Evolutionary conservation across 2,888 invertebrate genomes (phyloP).

Genomic region (Lasioglossum morio): DNA sequence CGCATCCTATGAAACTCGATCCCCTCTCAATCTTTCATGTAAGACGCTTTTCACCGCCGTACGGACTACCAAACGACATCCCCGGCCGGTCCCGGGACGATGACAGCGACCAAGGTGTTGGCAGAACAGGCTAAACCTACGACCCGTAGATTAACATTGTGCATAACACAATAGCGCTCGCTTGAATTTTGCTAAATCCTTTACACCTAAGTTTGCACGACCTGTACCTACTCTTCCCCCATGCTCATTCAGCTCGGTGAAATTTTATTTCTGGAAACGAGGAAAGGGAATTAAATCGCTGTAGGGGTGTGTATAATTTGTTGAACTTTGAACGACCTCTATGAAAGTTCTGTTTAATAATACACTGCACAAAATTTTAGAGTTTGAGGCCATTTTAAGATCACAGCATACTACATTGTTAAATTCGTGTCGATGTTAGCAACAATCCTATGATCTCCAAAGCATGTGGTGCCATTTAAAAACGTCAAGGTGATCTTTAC

Average conservation of each 20-base stretch:
- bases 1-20: slow-evolving; percentile 28
- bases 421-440: too few species aligned
- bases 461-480: too few species aligned
- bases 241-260: not conserved
- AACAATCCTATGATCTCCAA: too few species aligned
- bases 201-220: not conserved
- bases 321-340: too few species aligned
- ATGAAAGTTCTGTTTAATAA: too few species aligned
- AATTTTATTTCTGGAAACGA: too few species aligned
- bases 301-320: too few species aligned
- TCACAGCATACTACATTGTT: too few species aligned
- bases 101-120: not conserved
- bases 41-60: not conserved
- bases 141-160: not conserved
- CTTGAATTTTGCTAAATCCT: not conserved
- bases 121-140: not conserved
- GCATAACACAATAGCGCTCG: not conserved
- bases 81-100: not conserved
- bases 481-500: too few species aligned
- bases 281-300: too few species aligned
- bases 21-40: not conserved
- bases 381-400: too few species aligned
- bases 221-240: not conserved
- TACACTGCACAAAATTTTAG: too few species aligned
- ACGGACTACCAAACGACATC: not conserved